Evolutionary conservation across 1,140 invertebrate species (phyloP).

Genomic region (Bilobella aurantiaca): DNA sequence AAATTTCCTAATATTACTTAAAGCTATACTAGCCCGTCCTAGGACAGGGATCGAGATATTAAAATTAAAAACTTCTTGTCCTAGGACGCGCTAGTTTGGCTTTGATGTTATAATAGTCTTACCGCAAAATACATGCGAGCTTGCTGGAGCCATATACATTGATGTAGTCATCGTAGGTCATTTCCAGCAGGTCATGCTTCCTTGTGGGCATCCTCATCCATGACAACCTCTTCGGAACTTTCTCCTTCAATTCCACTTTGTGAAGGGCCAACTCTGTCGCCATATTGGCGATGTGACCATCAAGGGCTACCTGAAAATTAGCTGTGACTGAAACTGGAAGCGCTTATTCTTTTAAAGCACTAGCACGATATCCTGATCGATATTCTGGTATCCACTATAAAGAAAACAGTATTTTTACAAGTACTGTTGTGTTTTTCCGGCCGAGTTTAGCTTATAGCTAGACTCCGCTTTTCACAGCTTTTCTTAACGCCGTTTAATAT

Average conservation of each 20-base stretch:
- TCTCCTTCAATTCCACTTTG: background rate
- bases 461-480: too few species aligned
- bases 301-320: background rate
- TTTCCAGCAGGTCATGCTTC: background rate
- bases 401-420: too few species aligned
- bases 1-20: too few species aligned
- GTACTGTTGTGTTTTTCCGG: too few species aligned
- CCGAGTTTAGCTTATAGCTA: too few species aligned
- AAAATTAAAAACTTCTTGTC: too few species aligned
- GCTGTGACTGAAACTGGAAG: background rate
- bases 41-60: too few species aligned
- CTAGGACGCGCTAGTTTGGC: background rate
- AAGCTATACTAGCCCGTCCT: too few species aligned
- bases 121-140: background rate
- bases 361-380: too few species aligned
- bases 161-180: background rate
- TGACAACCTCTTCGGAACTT: constrained; percentile 8
- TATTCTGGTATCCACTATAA: too few species aligned
- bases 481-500: too few species aligned
- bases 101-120: background rate
- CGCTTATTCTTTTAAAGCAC: background rate
- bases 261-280: background rate
- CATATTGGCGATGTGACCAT: constrained; percentile 13
- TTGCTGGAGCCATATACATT: background rate
- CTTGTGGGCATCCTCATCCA: constrained; percentile 8